A percentile compares a stretch with the other conserved stretches of the same genome.
These are phyloP conservation scores for Saguinus midas DNA, from an alignment of 2,113 vertebrate genomes.

Conservation along the genomic window DNA sequence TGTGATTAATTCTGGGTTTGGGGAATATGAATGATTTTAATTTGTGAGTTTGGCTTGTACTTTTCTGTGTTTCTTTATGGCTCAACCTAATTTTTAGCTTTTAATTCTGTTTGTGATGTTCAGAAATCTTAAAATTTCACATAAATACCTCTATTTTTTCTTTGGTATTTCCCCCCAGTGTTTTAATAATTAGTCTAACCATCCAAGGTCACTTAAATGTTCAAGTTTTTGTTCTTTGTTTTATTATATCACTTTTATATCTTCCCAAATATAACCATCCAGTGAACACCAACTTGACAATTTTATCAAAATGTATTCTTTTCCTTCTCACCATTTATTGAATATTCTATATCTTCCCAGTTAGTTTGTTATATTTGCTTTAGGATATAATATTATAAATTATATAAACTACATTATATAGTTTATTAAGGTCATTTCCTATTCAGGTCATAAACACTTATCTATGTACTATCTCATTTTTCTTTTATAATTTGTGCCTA, in stretches of 20 bases:
- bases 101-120: background rate
- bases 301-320: background rate
- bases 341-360: background rate
- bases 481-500: background rate
- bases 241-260: background rate
- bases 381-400: background rate
- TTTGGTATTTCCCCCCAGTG: background rate
- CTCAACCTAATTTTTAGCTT: background rate
- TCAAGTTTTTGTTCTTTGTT: background rate
- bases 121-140: background rate
- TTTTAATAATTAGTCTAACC: background rate
- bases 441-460: background rate
- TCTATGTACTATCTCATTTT: background rate
- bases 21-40: background rate
- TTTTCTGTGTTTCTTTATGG: too few species aligned
- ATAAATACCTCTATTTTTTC: background rate
- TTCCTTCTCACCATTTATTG: background rate
- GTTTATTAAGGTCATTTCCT: background rate
- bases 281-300: background rate
- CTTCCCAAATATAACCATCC: background rate
- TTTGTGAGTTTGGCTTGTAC: background rate
- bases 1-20: background rate
- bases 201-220: background rate
- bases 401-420: background rate
- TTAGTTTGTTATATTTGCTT: background rate